These are phyloP conservation scores for Chrysotoxum bicinctum DNA, from an alignment of 2,888 invertebrate species.

Conservation along the genomic window DNA sequence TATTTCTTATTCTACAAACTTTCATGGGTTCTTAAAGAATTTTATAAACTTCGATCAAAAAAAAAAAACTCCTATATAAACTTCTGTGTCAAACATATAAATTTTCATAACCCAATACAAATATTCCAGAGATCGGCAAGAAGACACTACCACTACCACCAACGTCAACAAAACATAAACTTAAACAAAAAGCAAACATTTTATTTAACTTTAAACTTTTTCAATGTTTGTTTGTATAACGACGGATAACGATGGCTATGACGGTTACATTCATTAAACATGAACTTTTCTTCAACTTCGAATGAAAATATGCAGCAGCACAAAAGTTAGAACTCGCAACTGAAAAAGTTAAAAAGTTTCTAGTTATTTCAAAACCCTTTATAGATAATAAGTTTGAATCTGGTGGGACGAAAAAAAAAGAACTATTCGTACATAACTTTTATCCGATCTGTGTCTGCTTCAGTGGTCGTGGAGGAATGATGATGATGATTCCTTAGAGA, in stretches of 20 bases:
- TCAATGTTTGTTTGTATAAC: constrained; percentile 23
- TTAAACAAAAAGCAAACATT: constrained; percentile 1
- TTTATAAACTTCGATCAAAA: too few relatives aligned
- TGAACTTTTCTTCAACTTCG: constrained; percentile 28
- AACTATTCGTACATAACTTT: constrained; percentile 11
- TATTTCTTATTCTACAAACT: too few relatives aligned
- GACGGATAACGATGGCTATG: neutral
- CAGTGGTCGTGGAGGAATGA: neutral
- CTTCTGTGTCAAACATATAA: neutral
- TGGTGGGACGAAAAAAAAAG: constrained; percentile 20
- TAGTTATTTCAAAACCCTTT: constrained; percentile 38
- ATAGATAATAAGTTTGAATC: constrained; percentile 34
- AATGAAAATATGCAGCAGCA: constrained; percentile 20
- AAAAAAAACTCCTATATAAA: neutral
- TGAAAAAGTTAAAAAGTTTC: constrained; percentile 41
- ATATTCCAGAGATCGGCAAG: neutral
- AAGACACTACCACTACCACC: neutral
- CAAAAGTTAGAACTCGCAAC: constrained; percentile 21
- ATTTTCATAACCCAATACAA: neutral
- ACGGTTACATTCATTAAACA: constrained; percentile 28
- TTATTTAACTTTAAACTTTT: constrained; percentile 12
- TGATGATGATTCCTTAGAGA: constrained; percentile 5
- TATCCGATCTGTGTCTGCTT: constrained; percentile 1
- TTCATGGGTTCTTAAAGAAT: too few relatives aligned
- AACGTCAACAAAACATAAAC: neutral